A percentile compares a stretch with the other conserved stretches of the same genome.
Evolutionary conservation across 1,140 invertebrate species (phyloP).

Genomic region (Ectropis grisescens): DNA sequence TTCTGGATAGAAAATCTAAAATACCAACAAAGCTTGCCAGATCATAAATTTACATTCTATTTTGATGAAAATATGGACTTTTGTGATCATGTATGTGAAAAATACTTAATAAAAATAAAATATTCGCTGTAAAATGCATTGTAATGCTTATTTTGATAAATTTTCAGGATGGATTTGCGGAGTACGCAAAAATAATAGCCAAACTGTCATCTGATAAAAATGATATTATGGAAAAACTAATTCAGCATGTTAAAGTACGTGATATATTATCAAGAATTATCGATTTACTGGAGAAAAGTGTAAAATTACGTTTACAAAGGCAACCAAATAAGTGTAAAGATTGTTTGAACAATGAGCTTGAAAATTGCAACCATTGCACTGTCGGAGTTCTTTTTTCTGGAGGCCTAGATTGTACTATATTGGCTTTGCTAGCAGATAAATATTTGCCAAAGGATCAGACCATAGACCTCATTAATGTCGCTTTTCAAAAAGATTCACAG

Average conservation of each 20-base stretch:
- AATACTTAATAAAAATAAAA: too few relatives aligned
- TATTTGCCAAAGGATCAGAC: conserved; percentile 77
- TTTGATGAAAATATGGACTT: conserved; percentile 15
- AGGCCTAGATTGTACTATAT: conserved; percentile 93
- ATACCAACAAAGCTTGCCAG: conserved; percentile 37
- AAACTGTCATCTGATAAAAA: conserved; percentile 24
- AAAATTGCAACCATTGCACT: conserved; percentile 75
- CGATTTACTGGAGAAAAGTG: conserved; percentile 73
- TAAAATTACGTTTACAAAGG: conserved; percentile 74
- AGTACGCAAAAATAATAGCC: conserved; percentile 35
- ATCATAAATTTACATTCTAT: conserved; percentile 30
- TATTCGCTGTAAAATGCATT: too few relatives aligned
- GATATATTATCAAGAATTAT: conserved; percentile 66
- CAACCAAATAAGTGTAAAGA: conserved; percentile 77
- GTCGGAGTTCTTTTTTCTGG: conserved; percentile 94
- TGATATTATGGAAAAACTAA: conserved; percentile 46
- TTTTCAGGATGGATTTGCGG: conserved; percentile 53
- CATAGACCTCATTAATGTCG: conserved; percentile 97
- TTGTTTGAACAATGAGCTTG: conserved; percentile 64
- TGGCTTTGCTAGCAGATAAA: conserved; percentile 85
- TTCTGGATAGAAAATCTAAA: conserved; percentile 37
- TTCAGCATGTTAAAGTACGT: conserved; percentile 41
- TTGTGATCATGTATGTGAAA: conserved; percentile 21
- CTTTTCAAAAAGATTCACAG: conserved; percentile 80
- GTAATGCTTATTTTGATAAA: too few relatives aligned